Conservation (phyloP, 2,888 invertebrate species). For the Emmelina monodactyla region DNA sequence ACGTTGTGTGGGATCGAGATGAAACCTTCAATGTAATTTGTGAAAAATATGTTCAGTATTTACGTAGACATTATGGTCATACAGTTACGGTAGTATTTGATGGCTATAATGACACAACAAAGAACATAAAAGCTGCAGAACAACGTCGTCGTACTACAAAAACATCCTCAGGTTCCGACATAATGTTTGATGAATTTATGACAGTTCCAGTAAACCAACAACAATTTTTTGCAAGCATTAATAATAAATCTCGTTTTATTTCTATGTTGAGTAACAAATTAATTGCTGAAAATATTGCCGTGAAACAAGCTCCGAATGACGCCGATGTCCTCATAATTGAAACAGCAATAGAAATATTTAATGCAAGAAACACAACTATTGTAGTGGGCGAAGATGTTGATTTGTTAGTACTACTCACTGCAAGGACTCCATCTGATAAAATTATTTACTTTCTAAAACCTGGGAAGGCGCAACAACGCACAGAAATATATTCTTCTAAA, state of each 20-base stretch:
- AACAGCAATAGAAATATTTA: constrained; percentile 13
- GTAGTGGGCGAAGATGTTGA: constrained; percentile 13
- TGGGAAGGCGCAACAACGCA: constrained; percentile 14
- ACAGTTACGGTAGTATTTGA: no score
- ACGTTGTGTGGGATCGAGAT: no score
- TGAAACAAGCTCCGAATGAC: constrained; percentile 22
- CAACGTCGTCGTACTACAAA: no score
- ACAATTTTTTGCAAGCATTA: constrained; percentile 21
- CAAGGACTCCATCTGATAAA: constrained; percentile 18
- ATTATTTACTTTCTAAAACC: constrained; percentile 14
- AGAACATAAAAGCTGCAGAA: no score
- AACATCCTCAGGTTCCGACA: no score
- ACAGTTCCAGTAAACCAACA: no score
- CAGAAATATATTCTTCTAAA: constrained; percentile 16
- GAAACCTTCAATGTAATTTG: no score
- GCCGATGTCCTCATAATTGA: constrained; percentile 17
- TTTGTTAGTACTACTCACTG: constrained; percentile 15
- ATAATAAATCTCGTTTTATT: constrained; percentile 26
- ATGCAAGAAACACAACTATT: constrained; percentile 12
- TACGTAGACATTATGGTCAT: no score
- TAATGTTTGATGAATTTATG: no score
- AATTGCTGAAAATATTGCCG: constrained; percentile 21
- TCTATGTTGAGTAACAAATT: no score
- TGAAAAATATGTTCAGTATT: no score
- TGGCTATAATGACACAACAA: no score